Percentiles rank a stretch among this genome's conserved stretches.
Conservation (phyloP, 2,113 vertebrate genomes). For the Catagonus wagneri region DNA sequence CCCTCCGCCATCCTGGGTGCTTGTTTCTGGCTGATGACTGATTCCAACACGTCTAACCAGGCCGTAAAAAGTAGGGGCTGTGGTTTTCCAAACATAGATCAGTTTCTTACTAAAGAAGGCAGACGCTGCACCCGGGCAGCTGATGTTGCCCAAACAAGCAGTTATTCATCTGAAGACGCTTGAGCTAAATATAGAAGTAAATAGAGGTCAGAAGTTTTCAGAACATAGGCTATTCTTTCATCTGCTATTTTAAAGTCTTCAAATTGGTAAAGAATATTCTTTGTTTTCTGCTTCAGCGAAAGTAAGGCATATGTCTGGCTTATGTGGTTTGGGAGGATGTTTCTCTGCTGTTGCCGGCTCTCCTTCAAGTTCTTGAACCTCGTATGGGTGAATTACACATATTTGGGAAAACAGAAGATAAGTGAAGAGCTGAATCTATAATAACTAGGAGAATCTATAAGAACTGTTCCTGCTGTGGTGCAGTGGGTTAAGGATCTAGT, state of each 20-base stretch:
- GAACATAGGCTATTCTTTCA: neutral
- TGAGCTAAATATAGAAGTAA: neutral
- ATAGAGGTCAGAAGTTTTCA: neutral
- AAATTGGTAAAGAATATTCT: neutral
- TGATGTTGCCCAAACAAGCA: neutral
- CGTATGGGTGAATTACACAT: accelerated
- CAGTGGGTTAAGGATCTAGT: too few species aligned
- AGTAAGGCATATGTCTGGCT: accelerated
- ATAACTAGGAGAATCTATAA: too few species aligned
- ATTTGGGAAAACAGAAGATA: neutral
- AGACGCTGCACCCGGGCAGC: neutral
- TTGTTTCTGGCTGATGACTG: too few species aligned
- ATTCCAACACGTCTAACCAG: neutral
- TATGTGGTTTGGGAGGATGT: neutral
- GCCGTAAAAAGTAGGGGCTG: neutral
- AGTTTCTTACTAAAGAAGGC: neutral
- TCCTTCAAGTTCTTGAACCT: too few species aligned
- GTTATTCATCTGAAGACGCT: neutral
- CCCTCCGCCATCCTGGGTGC: accelerated
- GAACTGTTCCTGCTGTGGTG: too few species aligned
- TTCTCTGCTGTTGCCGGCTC: too few species aligned
- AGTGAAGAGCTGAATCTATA: neutral
- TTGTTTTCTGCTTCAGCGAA: neutral
- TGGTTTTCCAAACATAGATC: neutral
- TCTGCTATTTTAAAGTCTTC: neutral